These are phyloP conservation scores for Spatulosminthurus flaviceps DNA, from an alignment of 2,888 invertebrate species.

Conservation along the genomic window DNA sequence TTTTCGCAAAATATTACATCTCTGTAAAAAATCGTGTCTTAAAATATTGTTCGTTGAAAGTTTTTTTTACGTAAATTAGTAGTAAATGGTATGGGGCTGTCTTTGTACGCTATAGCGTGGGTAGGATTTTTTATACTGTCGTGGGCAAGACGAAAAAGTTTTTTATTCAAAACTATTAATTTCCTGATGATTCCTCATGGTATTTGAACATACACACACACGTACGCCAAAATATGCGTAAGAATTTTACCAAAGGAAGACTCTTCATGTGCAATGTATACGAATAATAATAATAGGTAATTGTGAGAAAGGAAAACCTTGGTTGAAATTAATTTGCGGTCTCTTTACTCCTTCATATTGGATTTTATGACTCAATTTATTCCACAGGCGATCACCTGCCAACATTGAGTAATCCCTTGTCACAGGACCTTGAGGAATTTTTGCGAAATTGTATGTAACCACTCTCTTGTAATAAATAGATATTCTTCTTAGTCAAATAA, in stretches of 20 bases:
- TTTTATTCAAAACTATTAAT: too few species aligned
- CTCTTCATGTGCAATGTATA: too few species aligned
- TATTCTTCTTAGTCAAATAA: not conserved
- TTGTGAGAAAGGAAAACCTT: constrained; percentile 39
- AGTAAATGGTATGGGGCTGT: too few species aligned
- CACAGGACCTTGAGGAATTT: not conserved
- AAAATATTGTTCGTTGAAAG: too few species aligned
- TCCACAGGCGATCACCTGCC: not conserved
- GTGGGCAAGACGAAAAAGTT: too few species aligned
- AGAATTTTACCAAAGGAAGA: not conserved
- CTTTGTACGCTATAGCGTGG: too few species aligned
- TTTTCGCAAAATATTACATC: too few species aligned
- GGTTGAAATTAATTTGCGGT: constrained; percentile 40
- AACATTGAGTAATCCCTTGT: not conserved
- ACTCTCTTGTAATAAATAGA: not conserved
- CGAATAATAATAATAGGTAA: not conserved
- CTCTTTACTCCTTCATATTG: constrained; percentile 33
- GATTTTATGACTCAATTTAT: constrained; percentile 18
- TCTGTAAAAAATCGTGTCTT: too few species aligned
- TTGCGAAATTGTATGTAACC: not conserved
- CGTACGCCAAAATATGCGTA: too few species aligned
- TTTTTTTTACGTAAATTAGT: too few species aligned
- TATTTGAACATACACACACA: not conserved
- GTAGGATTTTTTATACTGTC: too few species aligned
- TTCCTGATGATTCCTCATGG: too few species aligned